Evolutionary conservation across 2,888 invertebrate genomes (phyloP).

Genomic region (Erannis defoliaria): DNA sequence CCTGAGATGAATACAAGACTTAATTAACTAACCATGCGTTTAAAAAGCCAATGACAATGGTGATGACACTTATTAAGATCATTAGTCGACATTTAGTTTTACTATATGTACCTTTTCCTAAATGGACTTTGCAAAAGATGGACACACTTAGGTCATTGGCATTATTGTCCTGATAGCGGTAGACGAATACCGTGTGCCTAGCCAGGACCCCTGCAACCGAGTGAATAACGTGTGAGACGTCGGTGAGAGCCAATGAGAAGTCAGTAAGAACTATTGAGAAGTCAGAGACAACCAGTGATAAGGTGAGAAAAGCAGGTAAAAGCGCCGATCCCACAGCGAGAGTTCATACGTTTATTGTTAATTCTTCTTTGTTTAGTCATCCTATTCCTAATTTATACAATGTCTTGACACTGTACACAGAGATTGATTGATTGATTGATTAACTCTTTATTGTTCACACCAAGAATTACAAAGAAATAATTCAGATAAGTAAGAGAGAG

Average conservation of each 20-base stretch:
- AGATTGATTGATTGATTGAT: no score
- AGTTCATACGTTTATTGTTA: no score
- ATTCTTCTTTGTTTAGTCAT: no score
- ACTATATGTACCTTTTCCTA: slow-evolving; percentile 83
- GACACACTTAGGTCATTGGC: slow-evolving; percentile 83
- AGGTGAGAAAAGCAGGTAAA: neutral
- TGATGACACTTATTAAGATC: slow-evolving; percentile 30
- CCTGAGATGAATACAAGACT: neutral
- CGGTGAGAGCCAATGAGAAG: slow-evolving; percentile 25
- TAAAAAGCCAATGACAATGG: slow-evolving; percentile 32
- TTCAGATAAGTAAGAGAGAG: no score
- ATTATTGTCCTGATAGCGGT: slow-evolving; percentile 83
- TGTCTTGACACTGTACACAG: no score
- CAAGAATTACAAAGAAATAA: no score
- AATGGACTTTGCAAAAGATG: slow-evolving; percentile 86
- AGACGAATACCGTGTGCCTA: slow-evolving; percentile 84
- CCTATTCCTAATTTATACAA: no score
- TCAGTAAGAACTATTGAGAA: slow-evolving; percentile 8
- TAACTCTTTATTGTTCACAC: no score
- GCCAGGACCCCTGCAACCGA: slow-evolving; percentile 83
- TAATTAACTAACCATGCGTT: slow-evolving; percentile 25
- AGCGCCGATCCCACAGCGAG: neutral
- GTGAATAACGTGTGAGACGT: slow-evolving; percentile 41
- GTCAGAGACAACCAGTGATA: neutral
- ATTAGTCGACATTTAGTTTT: slow-evolving; percentile 53